Evolutionary conservation across 2,113 vertebrate genomes (phyloP).

Genomic region (Nettapus auritus): DNA sequence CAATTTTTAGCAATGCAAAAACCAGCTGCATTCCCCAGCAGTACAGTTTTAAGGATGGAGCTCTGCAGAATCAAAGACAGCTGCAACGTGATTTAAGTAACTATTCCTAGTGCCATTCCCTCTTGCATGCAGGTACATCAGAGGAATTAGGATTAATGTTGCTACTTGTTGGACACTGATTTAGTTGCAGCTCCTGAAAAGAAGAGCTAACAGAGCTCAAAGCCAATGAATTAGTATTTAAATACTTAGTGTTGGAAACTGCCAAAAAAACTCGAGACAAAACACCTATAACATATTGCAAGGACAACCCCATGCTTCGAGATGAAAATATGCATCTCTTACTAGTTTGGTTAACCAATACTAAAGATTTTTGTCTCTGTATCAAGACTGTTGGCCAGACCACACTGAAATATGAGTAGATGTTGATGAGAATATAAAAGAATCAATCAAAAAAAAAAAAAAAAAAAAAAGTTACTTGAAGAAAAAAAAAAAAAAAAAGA

Average conservation of each 20-base stretch:
- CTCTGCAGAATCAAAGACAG: neutral
- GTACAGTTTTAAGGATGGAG: neutral
- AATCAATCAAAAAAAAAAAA: neutral
- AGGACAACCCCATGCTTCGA: neutral
- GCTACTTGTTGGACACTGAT: neutral
- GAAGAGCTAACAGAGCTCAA: neutral
- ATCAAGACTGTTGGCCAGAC: slow-evolving; percentile 43
- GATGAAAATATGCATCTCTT: neutral
- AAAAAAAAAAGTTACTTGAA: neutral
- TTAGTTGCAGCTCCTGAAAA: neutral
- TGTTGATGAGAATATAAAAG: slow-evolving; percentile 10
- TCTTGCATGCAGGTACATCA: neutral
- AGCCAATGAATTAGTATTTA: neutral
- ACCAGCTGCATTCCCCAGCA: slow-evolving; percentile 28
- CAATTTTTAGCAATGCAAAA: slow-evolving; percentile 33
- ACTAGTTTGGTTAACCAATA: slow-evolving; percentile 21
- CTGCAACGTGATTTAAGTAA: neutral
- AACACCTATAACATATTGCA: neutral
- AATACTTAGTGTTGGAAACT: neutral
- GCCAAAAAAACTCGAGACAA: neutral
- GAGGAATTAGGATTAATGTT: neutral
- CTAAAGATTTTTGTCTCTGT: slow-evolving; percentile 36
- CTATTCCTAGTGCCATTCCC: neutral
- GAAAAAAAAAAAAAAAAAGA: neutral
- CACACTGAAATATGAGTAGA: slow-evolving; percentile 28